A percentile compares a stretch with the other conserved stretches of the same genome.
These are phyloP conservation scores for Malurus leucopterus DNA, from an alignment of 2,797 vertebrate genomes.

Conservation along the genomic window DNA sequence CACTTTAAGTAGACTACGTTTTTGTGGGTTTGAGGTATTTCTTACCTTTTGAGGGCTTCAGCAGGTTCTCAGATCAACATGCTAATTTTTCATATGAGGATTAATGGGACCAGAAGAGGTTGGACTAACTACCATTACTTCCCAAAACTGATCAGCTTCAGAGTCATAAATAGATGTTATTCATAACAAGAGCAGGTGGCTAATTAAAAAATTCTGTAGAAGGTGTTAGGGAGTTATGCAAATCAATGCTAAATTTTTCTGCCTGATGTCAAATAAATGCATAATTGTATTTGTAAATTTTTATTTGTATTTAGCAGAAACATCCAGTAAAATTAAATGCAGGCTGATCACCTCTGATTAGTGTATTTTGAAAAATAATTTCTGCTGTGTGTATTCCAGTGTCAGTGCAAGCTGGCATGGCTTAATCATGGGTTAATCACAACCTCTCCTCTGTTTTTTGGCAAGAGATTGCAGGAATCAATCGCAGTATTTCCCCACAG, in stretches of 20 bases:
- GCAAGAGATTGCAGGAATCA: not conserved
- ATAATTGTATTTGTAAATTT: not conserved
- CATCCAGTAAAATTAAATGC: not conserved
- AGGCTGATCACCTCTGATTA: not conserved
- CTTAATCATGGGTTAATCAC: not conserved
- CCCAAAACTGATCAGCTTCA: not conserved
- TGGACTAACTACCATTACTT: not conserved
- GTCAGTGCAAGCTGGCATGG: not conserved
- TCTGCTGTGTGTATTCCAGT: not conserved
- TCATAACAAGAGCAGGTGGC: not conserved
- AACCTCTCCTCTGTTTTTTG: not conserved
- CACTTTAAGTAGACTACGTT: rapidly evolving
- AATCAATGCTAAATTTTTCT: not conserved
- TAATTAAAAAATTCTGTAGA: not conserved
- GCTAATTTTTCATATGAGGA: not conserved
- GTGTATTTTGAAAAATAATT: not conserved
- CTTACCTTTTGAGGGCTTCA: not conserved
- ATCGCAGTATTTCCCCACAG: not conserved
- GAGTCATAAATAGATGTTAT: not conserved
- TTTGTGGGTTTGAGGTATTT: not conserved
- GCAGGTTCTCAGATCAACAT: not conserved
- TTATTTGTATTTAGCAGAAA: not conserved
- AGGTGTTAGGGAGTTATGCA: not conserved
- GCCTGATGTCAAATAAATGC: not conserved
- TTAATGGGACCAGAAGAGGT: not conserved